These are phyloP conservation scores for Neocloeon triangulifer DNA, from an alignment of 1,140 invertebrate genomes.

Conservation along the genomic window DNA sequence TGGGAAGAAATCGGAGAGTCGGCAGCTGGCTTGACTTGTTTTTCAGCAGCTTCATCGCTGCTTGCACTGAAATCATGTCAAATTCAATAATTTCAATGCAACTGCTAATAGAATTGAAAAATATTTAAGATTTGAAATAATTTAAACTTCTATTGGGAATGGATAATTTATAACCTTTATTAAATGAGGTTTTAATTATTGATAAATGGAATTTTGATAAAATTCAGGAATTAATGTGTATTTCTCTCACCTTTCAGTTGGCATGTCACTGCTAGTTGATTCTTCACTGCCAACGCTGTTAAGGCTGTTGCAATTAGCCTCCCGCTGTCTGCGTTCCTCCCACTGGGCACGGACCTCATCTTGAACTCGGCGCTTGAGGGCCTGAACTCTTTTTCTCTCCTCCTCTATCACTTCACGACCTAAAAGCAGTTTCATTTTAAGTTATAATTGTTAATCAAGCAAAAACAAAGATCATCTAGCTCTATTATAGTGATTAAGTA, in stretches of 20 bases:
- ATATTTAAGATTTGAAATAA: no score
- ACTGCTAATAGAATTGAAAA: no score
- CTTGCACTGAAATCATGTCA: conserved; percentile 7
- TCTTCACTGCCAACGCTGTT: conserved; percentile 41
- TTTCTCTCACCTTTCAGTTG: conserved; percentile 39
- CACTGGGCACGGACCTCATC: conserved; percentile 70
- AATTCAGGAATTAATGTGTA: no score
- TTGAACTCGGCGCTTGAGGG: conserved; percentile 63
- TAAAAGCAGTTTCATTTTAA: conserved; percentile 14
- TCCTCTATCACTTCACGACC: conserved; percentile 78
- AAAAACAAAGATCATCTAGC: no score
- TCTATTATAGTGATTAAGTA: no score
- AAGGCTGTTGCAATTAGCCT: conserved; percentile 40
- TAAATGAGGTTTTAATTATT: no score
- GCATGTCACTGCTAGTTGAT: conserved; percentile 33
- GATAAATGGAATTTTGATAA: no score
- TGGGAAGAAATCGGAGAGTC: no score
- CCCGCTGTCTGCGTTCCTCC: conserved; percentile 35
- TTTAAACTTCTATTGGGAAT: no score
- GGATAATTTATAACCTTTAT: no score
- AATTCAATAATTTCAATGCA: neutral
- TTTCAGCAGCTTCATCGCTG: conserved; percentile 10
- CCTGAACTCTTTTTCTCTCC: conserved; percentile 63
- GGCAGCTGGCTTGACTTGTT: conserved; percentile 6
- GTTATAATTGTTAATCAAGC: neutral